phyloP scores from a whole-genome alignment of 1,140 invertebrate species.

The Chironomus tepperi region DNA sequence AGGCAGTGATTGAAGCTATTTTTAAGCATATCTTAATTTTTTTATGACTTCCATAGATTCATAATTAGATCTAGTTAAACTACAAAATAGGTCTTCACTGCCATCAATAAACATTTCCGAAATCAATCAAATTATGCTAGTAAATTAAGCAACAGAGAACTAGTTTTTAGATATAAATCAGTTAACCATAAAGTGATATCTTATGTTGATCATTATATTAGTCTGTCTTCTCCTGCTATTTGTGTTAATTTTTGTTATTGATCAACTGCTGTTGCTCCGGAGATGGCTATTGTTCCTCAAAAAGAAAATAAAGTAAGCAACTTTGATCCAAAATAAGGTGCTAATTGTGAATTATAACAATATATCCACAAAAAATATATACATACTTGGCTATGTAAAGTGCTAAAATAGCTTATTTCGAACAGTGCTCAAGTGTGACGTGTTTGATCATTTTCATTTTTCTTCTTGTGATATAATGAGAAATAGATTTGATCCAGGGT shows the following conservation, averaged over 20 bases:
- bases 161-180: neutral
- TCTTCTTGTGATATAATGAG: too few species aligned
- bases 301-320: neutral
- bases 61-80: neutral
- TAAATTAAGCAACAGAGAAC: neutral
- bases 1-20: neutral
- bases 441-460: too few species aligned
- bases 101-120: neutral
- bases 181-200: neutral
- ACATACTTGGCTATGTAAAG: too few species aligned
- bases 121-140: neutral
- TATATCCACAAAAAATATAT: too few species aligned
- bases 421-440: too few species aligned
- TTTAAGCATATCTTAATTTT: neutral
- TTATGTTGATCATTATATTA: conserved; percentile 20
- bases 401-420: too few species aligned
- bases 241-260: conserved; percentile 4
- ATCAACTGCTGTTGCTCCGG: neutral
- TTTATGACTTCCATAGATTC: neutral
- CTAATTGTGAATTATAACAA: neutral
- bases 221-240: neutral
- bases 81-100: conserved; percentile 15
- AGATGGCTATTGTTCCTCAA: conserved; percentile 4
- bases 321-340: neutral
- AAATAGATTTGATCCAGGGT: too few species aligned